Evolutionary conservation across 2,113 vertebrate species (phyloP).

Genomic region (Nesoenas mayeri): DNA sequence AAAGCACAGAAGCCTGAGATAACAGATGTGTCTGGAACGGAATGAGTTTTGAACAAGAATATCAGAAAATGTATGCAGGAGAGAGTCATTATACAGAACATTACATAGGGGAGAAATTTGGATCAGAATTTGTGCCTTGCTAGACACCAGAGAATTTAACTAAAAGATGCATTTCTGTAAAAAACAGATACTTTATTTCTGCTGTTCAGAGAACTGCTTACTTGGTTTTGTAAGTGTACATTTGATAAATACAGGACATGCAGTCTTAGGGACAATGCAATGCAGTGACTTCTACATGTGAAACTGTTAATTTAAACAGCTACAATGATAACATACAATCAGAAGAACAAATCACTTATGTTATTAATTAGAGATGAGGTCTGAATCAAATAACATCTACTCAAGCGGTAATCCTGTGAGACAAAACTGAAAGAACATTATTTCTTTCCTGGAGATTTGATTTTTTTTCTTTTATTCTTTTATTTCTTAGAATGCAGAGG

Average conservation of each 20-base stretch:
- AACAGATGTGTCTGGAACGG: rapidly evolving
- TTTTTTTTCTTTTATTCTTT: neutral
- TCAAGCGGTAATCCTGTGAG: neutral
- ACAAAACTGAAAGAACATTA: neutral
- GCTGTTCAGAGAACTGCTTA: neutral
- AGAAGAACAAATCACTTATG: neutral
- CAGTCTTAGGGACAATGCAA: neutral
- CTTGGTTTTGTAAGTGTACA: neutral
- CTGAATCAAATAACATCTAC: neutral
- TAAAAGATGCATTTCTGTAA: neutral
- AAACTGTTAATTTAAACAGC: neutral
- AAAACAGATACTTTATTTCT: neutral
- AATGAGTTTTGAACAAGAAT: neutral
- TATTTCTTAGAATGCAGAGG: neutral
- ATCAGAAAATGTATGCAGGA: neutral
- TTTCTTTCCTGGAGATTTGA: neutral
- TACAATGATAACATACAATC: neutral
- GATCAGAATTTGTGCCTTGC: neutral
- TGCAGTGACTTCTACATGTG: neutral
- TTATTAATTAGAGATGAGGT: neutral
- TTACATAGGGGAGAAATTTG: neutral
- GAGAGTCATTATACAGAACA: neutral
- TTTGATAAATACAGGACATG: neutral
- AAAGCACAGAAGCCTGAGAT: neutral
- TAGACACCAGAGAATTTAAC: neutral